Evolutionary conservation across 2,797 vertebrate genomes (phyloP).

Genomic region (Etheostoma nigrum): DNA sequence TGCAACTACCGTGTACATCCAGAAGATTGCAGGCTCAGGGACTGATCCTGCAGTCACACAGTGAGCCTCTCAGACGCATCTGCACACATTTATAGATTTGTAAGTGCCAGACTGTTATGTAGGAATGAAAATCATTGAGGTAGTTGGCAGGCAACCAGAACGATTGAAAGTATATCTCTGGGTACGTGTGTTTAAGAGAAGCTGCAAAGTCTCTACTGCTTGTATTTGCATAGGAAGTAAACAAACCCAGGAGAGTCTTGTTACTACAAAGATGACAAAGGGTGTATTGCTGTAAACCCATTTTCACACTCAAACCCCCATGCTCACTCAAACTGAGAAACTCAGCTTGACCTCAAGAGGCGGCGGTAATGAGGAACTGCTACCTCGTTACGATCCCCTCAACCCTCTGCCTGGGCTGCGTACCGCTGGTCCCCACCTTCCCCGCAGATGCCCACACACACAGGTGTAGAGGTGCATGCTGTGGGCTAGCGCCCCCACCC

Average conservation of each 20-base stretch:
- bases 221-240: background rate
- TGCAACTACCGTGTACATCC: background rate
- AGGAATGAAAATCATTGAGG: background rate
- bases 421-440: conserved; percentile 29
- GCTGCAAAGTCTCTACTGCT: background rate
- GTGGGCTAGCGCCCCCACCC: conserved; percentile 38
- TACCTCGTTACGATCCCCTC: conserved; percentile 42
- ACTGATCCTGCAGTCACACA: background rate
- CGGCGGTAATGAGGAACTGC: conserved; percentile 58
- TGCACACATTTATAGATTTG: conserved; percentile 12
- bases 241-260: conserved; percentile 1
- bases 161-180: background rate
- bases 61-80: background rate
- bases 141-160: background rate
- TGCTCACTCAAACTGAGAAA: background rate
- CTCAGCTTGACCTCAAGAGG: conserved; percentile 27
- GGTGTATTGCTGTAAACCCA: background rate
- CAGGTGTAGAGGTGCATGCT: conserved; percentile 47
- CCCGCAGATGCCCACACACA: conserved; percentile 23
- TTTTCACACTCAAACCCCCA: background rate
- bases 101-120: background rate
- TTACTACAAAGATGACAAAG: background rate
- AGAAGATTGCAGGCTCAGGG: background rate
- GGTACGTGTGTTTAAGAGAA: background rate
- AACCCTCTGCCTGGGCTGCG: conserved; percentile 44